These are phyloP conservation scores for Catostylus mosaicus DNA, from an alignment of 30 jellyfish, hydroid and myxozoan species.

Conservation along the genomic window DNA sequence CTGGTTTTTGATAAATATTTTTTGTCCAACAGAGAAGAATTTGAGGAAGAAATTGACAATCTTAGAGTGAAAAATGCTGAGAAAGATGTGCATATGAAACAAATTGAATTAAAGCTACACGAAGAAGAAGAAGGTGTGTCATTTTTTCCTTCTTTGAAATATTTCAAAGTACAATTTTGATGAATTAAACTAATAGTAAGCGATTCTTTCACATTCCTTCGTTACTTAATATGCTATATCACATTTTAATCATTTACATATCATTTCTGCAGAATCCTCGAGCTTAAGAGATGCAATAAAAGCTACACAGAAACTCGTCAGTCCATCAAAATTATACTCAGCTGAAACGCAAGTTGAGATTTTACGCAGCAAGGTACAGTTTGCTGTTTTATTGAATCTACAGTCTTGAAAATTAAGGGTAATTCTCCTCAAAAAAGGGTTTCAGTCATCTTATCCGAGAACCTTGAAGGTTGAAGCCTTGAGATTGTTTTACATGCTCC, in stretches of 20 bases:
- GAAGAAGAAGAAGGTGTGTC: conserved; percentile 37
- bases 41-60: conserved; percentile 80
- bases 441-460: no score
- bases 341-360: conserved; percentile 56
- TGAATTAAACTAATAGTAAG: no score
- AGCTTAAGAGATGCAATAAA: conserved; percentile 33
- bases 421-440: no score
- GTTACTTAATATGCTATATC: no score
- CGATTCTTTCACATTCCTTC: no score
- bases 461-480: no score
- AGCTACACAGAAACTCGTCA: conserved; percentile 41
- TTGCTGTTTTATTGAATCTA: neutral
- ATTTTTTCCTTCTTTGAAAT: neutral
- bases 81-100: conserved; percentile 36
- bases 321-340: conserved; percentile 65
- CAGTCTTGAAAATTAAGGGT: neutral
- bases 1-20: no score
- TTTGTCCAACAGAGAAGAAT: conserved; percentile 52
- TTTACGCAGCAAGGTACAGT: conserved; percentile 60
- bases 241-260: no score
- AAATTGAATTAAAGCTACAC: conserved; percentile 52
- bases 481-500: no score
- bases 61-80: conserved; percentile 72
- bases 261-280: conserved; percentile 24
- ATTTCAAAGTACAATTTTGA: no score